Evolutionary conservation across 2,113 vertebrate species (phyloP).

Genomic region (Excalfactoria chinensis): DNA sequence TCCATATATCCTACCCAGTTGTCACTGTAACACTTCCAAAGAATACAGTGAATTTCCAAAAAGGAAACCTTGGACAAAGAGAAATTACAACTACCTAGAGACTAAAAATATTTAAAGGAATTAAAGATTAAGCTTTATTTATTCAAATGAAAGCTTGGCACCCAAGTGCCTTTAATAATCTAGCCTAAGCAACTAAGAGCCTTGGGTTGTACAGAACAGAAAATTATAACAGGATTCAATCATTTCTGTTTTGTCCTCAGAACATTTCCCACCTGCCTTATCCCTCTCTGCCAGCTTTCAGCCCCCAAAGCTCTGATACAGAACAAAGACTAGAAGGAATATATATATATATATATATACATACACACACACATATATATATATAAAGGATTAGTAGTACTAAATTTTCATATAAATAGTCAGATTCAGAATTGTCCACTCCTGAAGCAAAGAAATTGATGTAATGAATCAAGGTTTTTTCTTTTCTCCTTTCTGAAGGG

Average conservation of each 20-base stretch:
- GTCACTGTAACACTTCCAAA: not conserved
- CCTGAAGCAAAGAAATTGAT: not conserved
- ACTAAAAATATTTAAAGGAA: not conserved
- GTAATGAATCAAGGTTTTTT: not conserved
- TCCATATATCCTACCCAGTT: not conserved
- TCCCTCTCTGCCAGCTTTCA: not conserved
- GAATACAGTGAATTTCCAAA: not conserved
- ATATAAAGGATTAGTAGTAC: not conserved
- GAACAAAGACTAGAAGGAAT: not conserved
- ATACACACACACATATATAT: too few species aligned
- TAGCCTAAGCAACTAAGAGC: not conserved
- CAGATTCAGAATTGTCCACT: not conserved
- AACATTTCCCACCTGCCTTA: not conserved
- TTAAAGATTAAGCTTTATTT: not conserved
- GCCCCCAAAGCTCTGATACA: not conserved
- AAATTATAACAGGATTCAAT: not conserved
- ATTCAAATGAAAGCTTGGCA: not conserved
- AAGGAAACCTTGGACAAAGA: not conserved
- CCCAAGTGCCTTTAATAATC: not conserved
- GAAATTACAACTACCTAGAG: not conserved
- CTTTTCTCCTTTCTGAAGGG: rapidly evolving
- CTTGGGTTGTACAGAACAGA: not conserved
- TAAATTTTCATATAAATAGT: not conserved
- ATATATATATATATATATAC: too few species aligned
- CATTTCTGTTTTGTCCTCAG: not conserved